Evolutionary conservation across 2,797 vertebrate species (phyloP).

Genomic region (Hafferia zeledoni): DNA sequence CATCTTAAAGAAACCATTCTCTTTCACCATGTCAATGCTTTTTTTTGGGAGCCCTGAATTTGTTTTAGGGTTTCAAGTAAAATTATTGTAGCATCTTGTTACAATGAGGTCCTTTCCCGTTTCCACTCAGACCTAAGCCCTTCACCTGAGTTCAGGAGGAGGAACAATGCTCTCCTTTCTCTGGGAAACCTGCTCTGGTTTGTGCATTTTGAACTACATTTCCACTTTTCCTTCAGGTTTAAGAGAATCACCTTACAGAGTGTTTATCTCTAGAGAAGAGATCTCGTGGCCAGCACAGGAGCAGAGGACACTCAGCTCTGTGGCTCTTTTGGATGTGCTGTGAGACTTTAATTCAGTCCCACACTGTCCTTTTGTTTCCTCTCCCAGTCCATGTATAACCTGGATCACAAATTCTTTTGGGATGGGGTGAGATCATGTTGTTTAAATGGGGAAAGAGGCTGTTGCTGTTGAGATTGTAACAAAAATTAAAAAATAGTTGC

Average conservation of each 20-base stretch:
- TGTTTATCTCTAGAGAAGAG: not conserved
- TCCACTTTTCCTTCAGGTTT: not conserved
- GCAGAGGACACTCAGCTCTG: not conserved
- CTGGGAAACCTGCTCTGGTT: conserved; percentile 3
- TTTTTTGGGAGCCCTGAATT: conserved; percentile 60
- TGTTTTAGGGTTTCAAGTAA: conserved; percentile 60
- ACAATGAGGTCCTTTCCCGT: conserved; percentile 38
- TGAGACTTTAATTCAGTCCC: not conserved
- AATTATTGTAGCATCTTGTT: conserved; percentile 66
- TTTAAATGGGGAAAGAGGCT: not conserved
- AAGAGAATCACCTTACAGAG: not conserved
- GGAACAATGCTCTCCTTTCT: conserved; percentile 47
- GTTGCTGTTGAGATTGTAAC: not conserved
- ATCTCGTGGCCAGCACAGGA: not conserved
- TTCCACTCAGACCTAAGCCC: conserved; percentile 37
- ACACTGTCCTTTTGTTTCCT: not conserved
- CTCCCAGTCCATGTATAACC: not conserved
- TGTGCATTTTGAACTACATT: not conserved
- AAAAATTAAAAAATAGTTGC: not conserved
- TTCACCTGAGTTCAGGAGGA: conserved; percentile 10
- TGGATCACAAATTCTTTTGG: not conserved
- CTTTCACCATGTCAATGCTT: conserved; percentile 53
- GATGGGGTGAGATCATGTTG: not conserved
- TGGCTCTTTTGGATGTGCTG: not conserved
- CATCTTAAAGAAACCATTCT: conserved; percentile 66